Evolutionary conservation across 2,888 invertebrate species (phyloP).

Genomic region (Caenorhabditis wallacei): DNA sequence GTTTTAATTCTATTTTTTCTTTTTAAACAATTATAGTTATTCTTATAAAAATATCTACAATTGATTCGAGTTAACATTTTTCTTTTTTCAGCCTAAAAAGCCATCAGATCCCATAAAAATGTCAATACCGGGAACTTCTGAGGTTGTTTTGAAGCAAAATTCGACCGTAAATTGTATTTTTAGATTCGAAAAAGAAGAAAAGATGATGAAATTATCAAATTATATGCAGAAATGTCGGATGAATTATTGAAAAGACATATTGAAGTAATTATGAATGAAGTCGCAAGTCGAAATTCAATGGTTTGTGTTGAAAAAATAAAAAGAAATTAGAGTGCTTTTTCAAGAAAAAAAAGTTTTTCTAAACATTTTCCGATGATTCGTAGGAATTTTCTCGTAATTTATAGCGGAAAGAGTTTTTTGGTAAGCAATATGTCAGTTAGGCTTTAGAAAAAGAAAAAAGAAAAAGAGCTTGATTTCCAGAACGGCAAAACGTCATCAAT

Average conservation of each 20-base stretch:
- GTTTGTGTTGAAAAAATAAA: no score
- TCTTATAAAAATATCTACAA: no score
- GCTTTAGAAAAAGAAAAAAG: background rate
- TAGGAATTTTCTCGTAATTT: no score
- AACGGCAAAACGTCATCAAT: background rate
- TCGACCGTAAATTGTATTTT: background rate
- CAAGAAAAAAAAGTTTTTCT: no score
- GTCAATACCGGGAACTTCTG: conserved; percentile 12
- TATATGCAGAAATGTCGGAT: conserved; percentile 27
- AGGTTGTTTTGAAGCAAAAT: background rate
- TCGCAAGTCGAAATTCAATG: background rate
- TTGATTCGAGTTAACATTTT: background rate
- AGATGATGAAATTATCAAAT: background rate
- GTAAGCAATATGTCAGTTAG: no score
- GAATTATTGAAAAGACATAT: background rate
- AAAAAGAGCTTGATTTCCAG: background rate
- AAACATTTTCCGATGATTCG: no score
- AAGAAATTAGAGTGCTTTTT: no score
- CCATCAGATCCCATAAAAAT: background rate
- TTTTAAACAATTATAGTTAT: no score
- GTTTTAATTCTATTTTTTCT: background rate
- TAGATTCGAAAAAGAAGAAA: background rate
- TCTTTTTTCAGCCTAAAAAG: background rate
- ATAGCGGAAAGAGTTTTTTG: no score
- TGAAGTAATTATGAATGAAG: conserved; percentile 10